Evolutionary conservation across 2,113 vertebrate genomes (phyloP), one percentile per base, ranked within the genome.

Genomic region (Tragelaphus imberbis): DNA sequence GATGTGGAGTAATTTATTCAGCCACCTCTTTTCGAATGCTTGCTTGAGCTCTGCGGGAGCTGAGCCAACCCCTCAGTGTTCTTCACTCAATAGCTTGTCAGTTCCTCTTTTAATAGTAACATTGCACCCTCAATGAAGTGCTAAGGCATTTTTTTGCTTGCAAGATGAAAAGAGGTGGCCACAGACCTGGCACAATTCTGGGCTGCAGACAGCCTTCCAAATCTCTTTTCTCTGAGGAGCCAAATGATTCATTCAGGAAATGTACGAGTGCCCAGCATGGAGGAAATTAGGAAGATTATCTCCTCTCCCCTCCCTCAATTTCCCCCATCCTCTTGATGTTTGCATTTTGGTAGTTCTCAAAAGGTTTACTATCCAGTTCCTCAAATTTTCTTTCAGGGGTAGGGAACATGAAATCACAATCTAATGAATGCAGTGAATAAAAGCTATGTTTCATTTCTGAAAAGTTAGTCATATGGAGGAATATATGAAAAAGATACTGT

Each of bases 161-260:
- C 79, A 95, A 97, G 89, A 96, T 93, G 79, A 97, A 98, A 98
- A 96, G 95, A 89, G 63, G 47, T 89, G 94, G 91, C 86, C 95
- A 97, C 7, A 58, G 91, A 96, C 86, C 95, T 97, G 95, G 95
- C 61, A 89, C 27, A 16, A 65, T 30, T 91, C 65, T 71, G 79
- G 51, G 53, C 71, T 89, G 7, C 90, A 96, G 87, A 96, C 90
- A 90, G 93, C 86, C 93, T 98, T 97, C 84, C 86, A 92, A 94
- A 91, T 86, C 77, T 90, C 91, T 84, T 91, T 95, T 75, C 49
- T 96, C 89, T 89, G 49, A 91, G 58, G 49, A 93, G 95, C 63
- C 84, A 96, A 93, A 90, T 96, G 96, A 97, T 87, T 98, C 93
- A 98, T 96, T 96, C 97, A 91, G 91, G 85, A 98, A 95, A 94